A percentile compares a stretch with the other conserved stretches of the same genome.
Evolutionary conservation across 2,113 vertebrate species (phyloP).

Genomic region (Sprattus sprattus): DNA sequence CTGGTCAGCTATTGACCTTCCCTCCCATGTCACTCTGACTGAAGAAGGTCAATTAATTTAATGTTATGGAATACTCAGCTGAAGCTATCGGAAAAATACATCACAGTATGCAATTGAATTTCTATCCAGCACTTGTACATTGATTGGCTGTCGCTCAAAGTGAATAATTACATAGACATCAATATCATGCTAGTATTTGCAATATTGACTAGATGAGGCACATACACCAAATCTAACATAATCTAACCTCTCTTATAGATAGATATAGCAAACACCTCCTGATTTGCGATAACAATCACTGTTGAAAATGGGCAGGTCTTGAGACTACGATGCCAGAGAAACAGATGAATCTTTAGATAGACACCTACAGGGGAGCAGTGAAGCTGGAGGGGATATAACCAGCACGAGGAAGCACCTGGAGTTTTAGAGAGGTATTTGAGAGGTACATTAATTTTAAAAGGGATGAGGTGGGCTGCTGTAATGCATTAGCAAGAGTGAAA

Average conservation of each 20-base stretch:
- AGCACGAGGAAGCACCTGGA: background rate
- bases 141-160: background rate
- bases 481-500: background rate
- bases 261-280: background rate
- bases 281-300: background rate
- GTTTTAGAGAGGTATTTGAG: background rate
- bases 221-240: background rate
- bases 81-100: background rate
- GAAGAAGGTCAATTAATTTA: background rate
- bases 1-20: background rate
- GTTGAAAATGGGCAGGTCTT: background rate
- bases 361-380: background rate
- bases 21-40: background rate
- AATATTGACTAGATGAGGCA: background rate
- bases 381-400: background rate
- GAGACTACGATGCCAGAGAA: background rate
- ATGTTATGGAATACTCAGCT: background rate
- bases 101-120: background rate
- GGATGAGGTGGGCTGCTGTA: slow-evolving; percentile 6
- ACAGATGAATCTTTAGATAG: background rate
- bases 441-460: slow-evolving; percentile 12
- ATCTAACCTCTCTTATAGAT: background rate
- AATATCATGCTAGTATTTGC: background rate
- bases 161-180: background rate
- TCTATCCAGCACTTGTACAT: background rate